Evolutionary conservation across 2,888 invertebrate species (phyloP).

Genomic region (Drosophila limbata): DNA sequence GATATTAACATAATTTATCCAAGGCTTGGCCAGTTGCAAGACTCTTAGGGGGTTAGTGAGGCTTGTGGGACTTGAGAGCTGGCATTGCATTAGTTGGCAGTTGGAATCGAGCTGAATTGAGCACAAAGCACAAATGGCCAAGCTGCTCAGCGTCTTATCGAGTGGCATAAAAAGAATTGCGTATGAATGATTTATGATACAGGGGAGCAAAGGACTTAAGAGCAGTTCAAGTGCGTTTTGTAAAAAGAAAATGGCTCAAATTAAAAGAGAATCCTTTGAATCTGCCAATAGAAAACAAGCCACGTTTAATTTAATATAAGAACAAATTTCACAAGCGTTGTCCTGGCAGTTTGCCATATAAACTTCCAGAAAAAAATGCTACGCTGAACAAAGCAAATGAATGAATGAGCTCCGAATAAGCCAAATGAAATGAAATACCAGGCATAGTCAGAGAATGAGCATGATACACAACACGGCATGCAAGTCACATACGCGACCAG

Average conservation of each 20-base stretch:
- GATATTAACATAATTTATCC: constrained; percentile 78
- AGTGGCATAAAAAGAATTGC: constrained; percentile 61
- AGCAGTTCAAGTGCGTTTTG: constrained; percentile 37
- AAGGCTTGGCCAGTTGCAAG: constrained; percentile 37
- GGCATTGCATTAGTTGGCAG: constrained; percentile 47
- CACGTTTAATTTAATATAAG: constrained; percentile 22
- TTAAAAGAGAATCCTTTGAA: constrained; percentile 1
- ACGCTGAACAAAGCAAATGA: constrained; percentile 32
- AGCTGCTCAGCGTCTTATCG: constrained; percentile 57
- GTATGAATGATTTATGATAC: constrained; percentile 76
- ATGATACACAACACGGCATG: constrained; percentile 30
- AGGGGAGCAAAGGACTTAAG: constrained; percentile 4
- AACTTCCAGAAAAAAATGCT: constrained; percentile 16
- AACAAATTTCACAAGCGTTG: constrained; percentile 29
- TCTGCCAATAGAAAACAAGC: not conserved
- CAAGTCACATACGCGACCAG: constrained; percentile 52
- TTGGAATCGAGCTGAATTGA: constrained; percentile 19
- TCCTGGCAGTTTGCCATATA: constrained; percentile 15
- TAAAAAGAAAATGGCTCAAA: constrained; percentile 22
- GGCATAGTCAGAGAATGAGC: constrained; percentile 25
- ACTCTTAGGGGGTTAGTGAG: constrained; percentile 11
- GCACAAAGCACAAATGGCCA: constrained; percentile 26
- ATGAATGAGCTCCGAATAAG: constrained; percentile 34
- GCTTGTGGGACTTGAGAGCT: constrained; percentile 43
- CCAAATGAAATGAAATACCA: constrained; percentile 43